These are phyloP conservation scores for Harpalus rubripes DNA, from an alignment of 2,888 invertebrate genomes.

Conservation along the genomic window DNA sequence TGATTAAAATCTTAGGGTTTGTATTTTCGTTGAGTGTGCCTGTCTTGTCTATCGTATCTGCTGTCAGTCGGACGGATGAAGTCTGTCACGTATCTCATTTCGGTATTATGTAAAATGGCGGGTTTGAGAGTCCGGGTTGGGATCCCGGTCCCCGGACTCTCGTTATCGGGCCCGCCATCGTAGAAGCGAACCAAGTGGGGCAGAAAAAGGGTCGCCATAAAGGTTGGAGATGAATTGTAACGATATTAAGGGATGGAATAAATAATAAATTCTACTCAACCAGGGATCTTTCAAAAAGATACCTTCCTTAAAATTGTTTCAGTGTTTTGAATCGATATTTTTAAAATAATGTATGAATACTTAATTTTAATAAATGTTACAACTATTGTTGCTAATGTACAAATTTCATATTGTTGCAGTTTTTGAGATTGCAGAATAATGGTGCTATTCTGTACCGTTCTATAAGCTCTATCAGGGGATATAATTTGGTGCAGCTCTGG, in stretches of 20 bases:
- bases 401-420: no score
- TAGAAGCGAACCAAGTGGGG: background rate
- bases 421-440: no score
- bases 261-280: background rate
- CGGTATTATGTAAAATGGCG: background rate
- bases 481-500: no score
- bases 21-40: background rate
- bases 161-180: background rate
- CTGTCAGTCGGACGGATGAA: background rate
- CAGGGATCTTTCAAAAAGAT: background rate
- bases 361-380: no score
- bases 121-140: background rate
- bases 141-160: background rate
- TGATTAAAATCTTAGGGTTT: background rate
- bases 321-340: no score
- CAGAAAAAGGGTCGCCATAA: conserved; percentile 1
- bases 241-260: background rate
- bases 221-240: background rate
- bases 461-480: no score
- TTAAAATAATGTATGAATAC: no score
- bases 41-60: background rate
- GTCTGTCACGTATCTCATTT: background rate
- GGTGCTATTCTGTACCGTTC: no score
- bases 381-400: no score
- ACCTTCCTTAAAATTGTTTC: no score